Percentiles rank a stretch among this genome's conserved stretches.
Conservation (phyloP, 2,113 vertebrate species). For the Zosterops hypoxanthus region DNA sequence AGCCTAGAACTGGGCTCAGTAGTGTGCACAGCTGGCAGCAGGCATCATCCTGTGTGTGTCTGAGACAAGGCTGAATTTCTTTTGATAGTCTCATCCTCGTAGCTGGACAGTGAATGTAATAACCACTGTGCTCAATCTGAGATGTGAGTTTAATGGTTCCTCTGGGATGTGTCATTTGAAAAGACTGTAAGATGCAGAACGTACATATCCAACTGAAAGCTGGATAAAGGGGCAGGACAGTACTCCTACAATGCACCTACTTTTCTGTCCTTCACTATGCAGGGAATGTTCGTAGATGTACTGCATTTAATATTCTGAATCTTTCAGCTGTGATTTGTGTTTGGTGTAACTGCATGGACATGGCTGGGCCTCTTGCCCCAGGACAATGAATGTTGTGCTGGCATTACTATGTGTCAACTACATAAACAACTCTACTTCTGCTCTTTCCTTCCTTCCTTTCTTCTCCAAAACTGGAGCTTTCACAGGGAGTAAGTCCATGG, state of each 20-base stretch:
- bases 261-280: background rate
- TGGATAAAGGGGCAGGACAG: background rate
- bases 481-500: too few relatives aligned
- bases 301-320: background rate
- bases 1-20: background rate
- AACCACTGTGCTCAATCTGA: background rate
- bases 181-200: background rate
- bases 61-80: background rate
- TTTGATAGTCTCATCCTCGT: background rate
- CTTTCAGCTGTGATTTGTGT: accelerated
- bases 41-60: background rate
- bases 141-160: background rate
- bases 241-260: background rate
- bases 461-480: background rate
- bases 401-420: background rate
- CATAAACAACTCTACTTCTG: background rate
- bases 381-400: too few relatives aligned
- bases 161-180: background rate
- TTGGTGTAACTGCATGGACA: accelerated
- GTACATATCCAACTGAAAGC: background rate
- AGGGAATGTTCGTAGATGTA: background rate
- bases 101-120: background rate
- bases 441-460: background rate
- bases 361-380: background rate
- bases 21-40: background rate